These are phyloP conservation scores for Magallana ariakensis DNA, from an alignment of 1,140 invertebrate species.

Conservation along the genomic window DNA sequence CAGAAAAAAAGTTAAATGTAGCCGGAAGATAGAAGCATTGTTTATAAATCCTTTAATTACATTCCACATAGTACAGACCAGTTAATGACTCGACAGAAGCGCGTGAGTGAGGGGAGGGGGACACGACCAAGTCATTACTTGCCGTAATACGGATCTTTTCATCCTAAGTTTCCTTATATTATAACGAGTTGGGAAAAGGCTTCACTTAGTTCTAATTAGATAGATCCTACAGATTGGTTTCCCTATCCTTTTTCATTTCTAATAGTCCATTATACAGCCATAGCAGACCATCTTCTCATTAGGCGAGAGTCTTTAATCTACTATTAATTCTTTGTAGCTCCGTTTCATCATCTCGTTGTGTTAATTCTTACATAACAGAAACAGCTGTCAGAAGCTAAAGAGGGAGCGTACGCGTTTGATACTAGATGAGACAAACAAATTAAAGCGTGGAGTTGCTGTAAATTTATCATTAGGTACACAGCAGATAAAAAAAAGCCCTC, in stretches of 20 bases:
- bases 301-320: neutral
- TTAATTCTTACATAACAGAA: constrained; percentile 35
- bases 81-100: neutral
- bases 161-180: neutral
- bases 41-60: constrained; percentile 8
- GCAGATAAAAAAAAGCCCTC: neutral
- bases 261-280: constrained; percentile 32
- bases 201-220: constrained; percentile 24
- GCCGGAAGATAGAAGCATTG: constrained; percentile 16
- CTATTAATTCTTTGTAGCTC: constrained; percentile 16
- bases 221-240: constrained; percentile 13
- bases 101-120: neutral
- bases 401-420: constrained; percentile 8
- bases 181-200: neutral
- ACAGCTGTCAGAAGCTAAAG: constrained; percentile 9
- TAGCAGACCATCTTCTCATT: constrained; percentile 27
- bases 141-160: neutral
- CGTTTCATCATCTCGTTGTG: neutral
- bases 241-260: constrained; percentile 1
- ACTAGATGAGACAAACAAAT: constrained; percentile 29
- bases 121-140: neutral
- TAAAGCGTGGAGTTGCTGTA: constrained; percentile 11
- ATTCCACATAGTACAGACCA: neutral
- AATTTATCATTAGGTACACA: constrained; percentile 16
- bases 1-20: neutral